A percentile compares a stretch with the other conserved stretches of the same genome.
Evolutionary conservation across 2,113 vertebrate genomes (phyloP).

Genomic region (Panurus biarmicus): DNA sequence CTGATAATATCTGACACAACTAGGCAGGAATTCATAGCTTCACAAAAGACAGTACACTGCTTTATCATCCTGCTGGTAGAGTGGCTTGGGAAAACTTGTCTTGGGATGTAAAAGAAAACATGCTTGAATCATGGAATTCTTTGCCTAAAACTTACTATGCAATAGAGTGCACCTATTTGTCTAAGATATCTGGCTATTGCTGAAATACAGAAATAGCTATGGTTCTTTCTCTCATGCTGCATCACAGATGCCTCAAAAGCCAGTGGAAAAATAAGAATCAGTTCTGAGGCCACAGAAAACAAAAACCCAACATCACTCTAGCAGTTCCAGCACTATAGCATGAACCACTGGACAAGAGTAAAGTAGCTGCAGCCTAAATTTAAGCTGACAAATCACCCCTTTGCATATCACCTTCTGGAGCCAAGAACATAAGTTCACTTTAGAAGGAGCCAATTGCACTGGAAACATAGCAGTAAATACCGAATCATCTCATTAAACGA

Average conservation of each 20-base stretch:
- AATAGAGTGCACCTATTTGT: not conserved
- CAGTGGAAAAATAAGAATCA: not conserved
- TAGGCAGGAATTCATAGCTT: not conserved
- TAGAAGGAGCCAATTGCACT: not conserved
- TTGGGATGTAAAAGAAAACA: not conserved
- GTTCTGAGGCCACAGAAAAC: not conserved
- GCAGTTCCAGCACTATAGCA: not conserved
- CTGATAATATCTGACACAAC: not conserved
- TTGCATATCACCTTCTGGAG: not conserved
- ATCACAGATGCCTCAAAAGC: not conserved
- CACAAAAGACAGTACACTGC: not conserved
- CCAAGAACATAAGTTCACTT: not conserved
- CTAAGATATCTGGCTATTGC: not conserved
- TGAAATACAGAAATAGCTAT: not conserved
- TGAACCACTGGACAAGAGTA: not conserved
- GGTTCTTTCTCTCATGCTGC: not conserved
- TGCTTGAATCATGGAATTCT: not conserved
- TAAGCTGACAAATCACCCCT: not conserved
- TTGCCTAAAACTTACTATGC: not conserved
- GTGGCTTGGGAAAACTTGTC: not conserved
- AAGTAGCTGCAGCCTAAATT: not conserved
- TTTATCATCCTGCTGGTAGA: not conserved
- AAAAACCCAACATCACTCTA: not conserved
- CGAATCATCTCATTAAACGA: not conserved
- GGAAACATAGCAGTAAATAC: not conserved